A percentile compares a stretch with the other conserved stretches of the same genome.
Conservation (phyloP, 1,140 invertebrate genomes). For the Drosophila orena region DNA sequence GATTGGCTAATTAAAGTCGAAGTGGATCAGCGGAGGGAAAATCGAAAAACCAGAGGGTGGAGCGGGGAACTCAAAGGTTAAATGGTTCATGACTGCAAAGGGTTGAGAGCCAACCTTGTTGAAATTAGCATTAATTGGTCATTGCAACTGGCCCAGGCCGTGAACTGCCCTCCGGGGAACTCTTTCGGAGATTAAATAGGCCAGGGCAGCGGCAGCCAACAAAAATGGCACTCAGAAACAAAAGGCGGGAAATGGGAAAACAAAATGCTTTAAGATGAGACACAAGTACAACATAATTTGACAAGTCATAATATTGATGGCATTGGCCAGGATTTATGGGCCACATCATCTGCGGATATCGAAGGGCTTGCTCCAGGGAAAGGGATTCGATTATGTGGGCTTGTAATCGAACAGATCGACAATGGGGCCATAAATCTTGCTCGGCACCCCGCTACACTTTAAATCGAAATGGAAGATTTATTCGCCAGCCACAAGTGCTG, state of each 20-base stretch:
- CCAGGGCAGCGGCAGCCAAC: slow-evolving; percentile 11
- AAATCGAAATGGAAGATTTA: slow-evolving; percentile 78
- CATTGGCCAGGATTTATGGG: slow-evolving; percentile 68
- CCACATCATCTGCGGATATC: slow-evolving; percentile 61
- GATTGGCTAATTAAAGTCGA: slow-evolving; percentile 69
- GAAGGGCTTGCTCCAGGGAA: slow-evolving; percentile 1
- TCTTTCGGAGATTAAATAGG: slow-evolving; percentile 40
- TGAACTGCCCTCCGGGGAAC: slow-evolving; percentile 58
- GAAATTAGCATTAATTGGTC: slow-evolving; percentile 78
- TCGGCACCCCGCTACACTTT: slow-evolving; percentile 63
- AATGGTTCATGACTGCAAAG: slow-evolving; percentile 59
- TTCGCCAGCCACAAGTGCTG: slow-evolving; percentile 70
- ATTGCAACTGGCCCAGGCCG: slow-evolving; percentile 48
- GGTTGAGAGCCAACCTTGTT: slow-evolving; percentile 44
- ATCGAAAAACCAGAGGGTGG: too few species aligned
- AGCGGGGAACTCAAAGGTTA: slow-evolving; percentile 52
- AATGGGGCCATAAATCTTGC: slow-evolving; percentile 73
- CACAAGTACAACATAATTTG: slow-evolving; percentile 75
- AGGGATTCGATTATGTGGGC: slow-evolving; percentile 72
- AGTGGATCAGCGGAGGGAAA: not conserved
- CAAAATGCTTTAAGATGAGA: slow-evolving; percentile 57
- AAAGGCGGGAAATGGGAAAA: slow-evolving; percentile 27
- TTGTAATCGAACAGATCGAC: slow-evolving; percentile 82
- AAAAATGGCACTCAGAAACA: slow-evolving; percentile 3
- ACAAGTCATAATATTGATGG: slow-evolving; percentile 82